phyloP scores from a whole-genome alignment of 2,113 vertebrate genomes.

The Anas platyrhynchos region DNA sequence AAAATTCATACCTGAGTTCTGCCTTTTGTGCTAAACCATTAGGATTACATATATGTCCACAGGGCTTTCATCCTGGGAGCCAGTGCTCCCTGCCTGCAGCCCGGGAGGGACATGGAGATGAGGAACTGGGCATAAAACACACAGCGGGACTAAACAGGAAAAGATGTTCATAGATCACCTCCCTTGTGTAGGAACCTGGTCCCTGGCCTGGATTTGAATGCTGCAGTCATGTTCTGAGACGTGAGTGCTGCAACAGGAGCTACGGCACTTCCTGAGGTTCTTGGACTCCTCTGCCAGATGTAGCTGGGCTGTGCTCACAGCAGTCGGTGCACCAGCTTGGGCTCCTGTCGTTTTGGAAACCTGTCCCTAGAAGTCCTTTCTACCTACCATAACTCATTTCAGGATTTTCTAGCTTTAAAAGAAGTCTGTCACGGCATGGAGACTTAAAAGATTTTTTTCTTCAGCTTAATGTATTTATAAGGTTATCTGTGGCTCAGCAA shows the following conservation, averaged over 20 bases:
- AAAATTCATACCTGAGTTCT: not conserved
- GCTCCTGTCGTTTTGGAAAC: not conserved
- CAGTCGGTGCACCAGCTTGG: not conserved
- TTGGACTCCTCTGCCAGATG: not conserved
- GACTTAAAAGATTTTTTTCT: not conserved
- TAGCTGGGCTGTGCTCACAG: not conserved
- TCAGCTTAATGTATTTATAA: not conserved
- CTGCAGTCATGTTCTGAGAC: not conserved
- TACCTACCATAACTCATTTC: not conserved
- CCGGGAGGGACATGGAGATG: not conserved
- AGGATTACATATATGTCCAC: not conserved
- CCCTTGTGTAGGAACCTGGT: not conserved
- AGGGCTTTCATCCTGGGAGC: not conserved
- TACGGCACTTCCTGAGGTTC: not conserved
- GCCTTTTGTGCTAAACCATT: not conserved
- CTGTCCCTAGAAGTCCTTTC: not conserved
- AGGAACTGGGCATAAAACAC: not conserved
- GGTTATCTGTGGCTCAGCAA: conserved; percentile 1
- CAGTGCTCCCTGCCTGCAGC: not conserved
- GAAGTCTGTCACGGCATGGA: not conserved
- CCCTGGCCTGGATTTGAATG: not conserved
- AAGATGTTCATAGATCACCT: not conserved
- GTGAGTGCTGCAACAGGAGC: not conserved
- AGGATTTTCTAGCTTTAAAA: not conserved
- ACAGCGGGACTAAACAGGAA: not conserved